Conservation (phyloP, 2,113 vertebrate genomes). For the Probosciger aterrimus region DNA sequence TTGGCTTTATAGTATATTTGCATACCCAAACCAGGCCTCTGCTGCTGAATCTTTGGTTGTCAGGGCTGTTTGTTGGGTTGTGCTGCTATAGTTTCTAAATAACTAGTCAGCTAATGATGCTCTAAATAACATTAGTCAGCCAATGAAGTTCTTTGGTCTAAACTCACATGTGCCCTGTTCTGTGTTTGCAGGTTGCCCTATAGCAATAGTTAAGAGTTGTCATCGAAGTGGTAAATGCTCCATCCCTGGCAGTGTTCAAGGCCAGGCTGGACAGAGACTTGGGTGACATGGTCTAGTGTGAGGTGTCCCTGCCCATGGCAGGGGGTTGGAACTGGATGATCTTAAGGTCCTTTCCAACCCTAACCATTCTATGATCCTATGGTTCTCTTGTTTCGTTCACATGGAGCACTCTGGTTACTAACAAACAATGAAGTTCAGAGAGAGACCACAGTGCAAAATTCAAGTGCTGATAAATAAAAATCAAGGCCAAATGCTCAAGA, state of each 20-base stretch:
- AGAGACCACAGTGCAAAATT: neutral
- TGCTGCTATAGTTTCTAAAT: neutral
- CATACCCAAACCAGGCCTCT: neutral
- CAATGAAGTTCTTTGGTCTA: neutral
- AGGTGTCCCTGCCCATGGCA: neutral
- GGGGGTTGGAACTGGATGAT: neutral
- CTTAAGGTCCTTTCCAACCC: neutral
- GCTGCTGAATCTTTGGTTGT: neutral
- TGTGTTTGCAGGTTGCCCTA: neutral
- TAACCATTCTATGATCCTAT: neutral
- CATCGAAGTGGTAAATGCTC: neutral
- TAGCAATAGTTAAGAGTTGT: neutral
- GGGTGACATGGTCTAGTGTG: neutral
- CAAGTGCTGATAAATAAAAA: constrained; percentile 15
- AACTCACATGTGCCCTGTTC: neutral
- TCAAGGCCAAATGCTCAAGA: neutral
- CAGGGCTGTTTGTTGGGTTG: neutral
- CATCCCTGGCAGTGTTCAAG: neutral
- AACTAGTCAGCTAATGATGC: neutral
- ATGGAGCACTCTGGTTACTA: neutral
- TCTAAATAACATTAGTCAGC: neutral
- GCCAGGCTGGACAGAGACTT: neutral
- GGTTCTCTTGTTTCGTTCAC: neutral
- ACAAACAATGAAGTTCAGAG: constrained; percentile 13
- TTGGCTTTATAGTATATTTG: neutral